Base-by-base conservation (phyloP, 2,797 vertebrate genomes). In the Enteromius radiatus region DNA sequence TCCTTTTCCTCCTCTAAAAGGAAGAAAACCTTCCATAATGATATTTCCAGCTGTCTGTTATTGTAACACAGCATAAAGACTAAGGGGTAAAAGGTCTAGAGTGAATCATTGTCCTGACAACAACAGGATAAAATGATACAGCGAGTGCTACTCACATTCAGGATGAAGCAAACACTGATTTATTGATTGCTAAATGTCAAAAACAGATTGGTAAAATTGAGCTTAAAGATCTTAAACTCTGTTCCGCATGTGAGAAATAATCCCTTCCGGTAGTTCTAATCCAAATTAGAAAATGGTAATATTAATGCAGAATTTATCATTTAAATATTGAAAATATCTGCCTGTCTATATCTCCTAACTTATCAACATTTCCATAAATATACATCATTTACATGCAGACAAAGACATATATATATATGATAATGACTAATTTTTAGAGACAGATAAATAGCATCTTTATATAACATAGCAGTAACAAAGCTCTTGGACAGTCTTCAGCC, bases 181-280 rank as follows among this genome's bases (percentile, higher is more conserved):
- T 47, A 63, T 33, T 64, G 23, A 73, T 52, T 75, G 38, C 14
- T 15, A 54, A 59, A 75, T 75, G 73, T 59, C 73, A 75, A 75
- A 75, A 33, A 36, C 4, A 52, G 45, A 33, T 33, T 31, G 41
- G 3, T 45, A 68, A 41, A 21, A 21, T 76, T 43, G 36, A 61
- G 8, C 15, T 43, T 63, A 56, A 38, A 61, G 23, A 10, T 23
- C 54, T 61, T 26, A 10, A 47, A 43, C 65, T 43, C 65, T 43
- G n/a, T 68, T 68, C 36, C 41, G 38, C n/a, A 15, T 6, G 6
- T 45, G 41, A 45, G 3, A 70, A 41, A 8, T 7, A 0, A 23
- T 68, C 21, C 38, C 36, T 33, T n/a, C 4, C 38, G 21, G 3
- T 12, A 5, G 10, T 4, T 23, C 9, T 56, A 11, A 56, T 56